Evolutionary conservation across 2,888 invertebrate genomes (phyloP), one percentile per base, ranked within the genome.

Genomic region (Stenurella melanura): DNA sequence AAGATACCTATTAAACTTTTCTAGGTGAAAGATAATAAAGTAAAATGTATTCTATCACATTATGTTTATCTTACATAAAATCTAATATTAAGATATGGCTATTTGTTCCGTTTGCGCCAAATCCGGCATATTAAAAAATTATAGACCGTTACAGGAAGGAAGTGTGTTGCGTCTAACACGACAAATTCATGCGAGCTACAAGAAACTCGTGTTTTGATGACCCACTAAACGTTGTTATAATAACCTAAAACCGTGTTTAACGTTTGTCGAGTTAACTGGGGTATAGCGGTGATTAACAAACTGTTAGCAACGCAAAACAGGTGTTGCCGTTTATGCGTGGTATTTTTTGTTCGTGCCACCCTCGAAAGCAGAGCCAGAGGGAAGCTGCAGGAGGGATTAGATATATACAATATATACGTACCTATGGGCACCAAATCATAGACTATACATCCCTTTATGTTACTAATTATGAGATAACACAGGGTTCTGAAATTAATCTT

Each of bases 221-320:
- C 74, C 74, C 60, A 74, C n/a, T 67, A 74, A 74, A 74, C 74
- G 67, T 38, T 67, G 74, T 74, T 74, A 74, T 74, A 74, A 74
- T 74, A 74, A 74, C 74, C 74, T 74, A 74, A 74, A 74, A 74
- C 67, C 74, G 58, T 67, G 67, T 63, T 38, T 34, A 73, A 54
- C 67, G 54, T 67, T 54, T 63, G 19, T 57, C 19, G 73, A 66
- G 73, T 73, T 66, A 78, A 80, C 78, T 78, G 75, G 80, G 76
- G 75, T 78, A 77, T 80, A 80, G 78, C 78, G 78, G 80, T 77
- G 78, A 78, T 80, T 78, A 78, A 80, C 80, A 64, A 78, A 76
- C 80, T 80, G 80, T 78, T 76, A 80, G 69, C 74, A 73, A 79
- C 71, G 66, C 72, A 63, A 56, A 79, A 79, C 79, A 79, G 79